Percentiles rank a stretch among this genome's conserved stretches.
phyloP scores from a whole-genome alignment of 2,888 invertebrate species.

The Harmothoe impar region DNA sequence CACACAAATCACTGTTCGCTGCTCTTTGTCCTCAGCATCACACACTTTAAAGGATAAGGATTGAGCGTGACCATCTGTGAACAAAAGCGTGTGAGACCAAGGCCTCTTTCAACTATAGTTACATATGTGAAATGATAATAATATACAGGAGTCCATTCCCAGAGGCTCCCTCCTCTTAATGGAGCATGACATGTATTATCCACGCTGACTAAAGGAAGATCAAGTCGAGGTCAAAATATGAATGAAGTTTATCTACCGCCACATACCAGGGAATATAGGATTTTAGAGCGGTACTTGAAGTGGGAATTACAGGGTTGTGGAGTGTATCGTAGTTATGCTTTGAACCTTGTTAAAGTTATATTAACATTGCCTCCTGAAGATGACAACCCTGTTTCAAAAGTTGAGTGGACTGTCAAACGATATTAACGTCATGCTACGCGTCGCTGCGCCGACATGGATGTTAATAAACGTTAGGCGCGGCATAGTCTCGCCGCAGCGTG shows the following conservation, averaged over 20 bases:
- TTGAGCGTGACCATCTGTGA: not conserved
- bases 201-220: too few relatives aligned
- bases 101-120: not conserved
- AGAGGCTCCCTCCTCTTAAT: too few relatives aligned
- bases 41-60: not conserved
- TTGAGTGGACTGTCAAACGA: not conserved
- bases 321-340: not conserved
- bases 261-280: not conserved
- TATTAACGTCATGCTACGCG: not conserved
- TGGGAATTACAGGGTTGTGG: not conserved
- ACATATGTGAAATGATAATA: not conserved
- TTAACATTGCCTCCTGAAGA: not conserved
- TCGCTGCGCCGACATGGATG: not conserved
- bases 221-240: too few relatives aligned
- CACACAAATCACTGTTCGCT: too few relatives aligned
- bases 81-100: not conserved
- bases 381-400: not conserved
- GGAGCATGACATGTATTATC: too few relatives aligned
- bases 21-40: too few relatives aligned
- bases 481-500: not conserved
- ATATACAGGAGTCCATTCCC: not conserved
- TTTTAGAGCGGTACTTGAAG: not conserved
- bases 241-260: not conserved
- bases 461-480: not conserved
- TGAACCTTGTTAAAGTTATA: constrained; percentile 7